Percentiles rank a stretch among this genome's conserved stretches.
phyloP scores from a whole-genome alignment of 2,113 vertebrate genomes.

The Chlamydotis undulata region DNA sequence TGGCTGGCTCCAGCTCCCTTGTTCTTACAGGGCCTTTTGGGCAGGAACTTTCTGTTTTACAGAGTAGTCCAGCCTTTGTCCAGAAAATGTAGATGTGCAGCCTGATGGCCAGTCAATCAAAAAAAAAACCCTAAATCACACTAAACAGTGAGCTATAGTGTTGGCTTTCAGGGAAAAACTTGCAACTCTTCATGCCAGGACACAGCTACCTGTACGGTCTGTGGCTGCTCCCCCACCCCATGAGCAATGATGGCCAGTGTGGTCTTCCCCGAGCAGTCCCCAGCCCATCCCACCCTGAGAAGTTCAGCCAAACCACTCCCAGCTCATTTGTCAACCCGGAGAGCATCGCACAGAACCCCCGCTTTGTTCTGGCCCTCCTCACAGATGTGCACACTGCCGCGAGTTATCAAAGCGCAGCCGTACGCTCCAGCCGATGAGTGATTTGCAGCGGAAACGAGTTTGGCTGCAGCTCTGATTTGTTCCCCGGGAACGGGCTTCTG shows the following conservation, averaged over 20 bases:
- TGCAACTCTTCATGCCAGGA: neutral
- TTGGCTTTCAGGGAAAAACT: neutral
- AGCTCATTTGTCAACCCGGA: neutral
- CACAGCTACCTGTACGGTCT: neutral
- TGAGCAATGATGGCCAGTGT: fast-evolving
- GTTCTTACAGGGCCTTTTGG: neutral
- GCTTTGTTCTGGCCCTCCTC: neutral
- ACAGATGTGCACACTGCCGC: neutral
- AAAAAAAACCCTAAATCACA: neutral
- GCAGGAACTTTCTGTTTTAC: neutral
- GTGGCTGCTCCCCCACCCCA: neutral
- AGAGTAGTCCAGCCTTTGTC: neutral
- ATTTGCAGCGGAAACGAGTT: constrained; percentile 11
- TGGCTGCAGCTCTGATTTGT: neutral
- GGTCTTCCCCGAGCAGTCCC: neutral
- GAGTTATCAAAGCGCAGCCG: neutral
- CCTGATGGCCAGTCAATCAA: neutral
- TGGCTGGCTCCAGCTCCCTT: neutral
- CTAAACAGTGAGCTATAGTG: neutral
- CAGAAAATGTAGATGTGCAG: neutral
- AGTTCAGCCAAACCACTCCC: neutral
- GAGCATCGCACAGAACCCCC: neutral
- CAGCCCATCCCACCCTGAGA: neutral
- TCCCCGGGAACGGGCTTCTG: neutral
- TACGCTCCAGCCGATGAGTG: neutral